Evolutionary conservation across 2,113 vertebrate genomes (phyloP).

Genomic region (Erythrolamprus reginae): DNA sequence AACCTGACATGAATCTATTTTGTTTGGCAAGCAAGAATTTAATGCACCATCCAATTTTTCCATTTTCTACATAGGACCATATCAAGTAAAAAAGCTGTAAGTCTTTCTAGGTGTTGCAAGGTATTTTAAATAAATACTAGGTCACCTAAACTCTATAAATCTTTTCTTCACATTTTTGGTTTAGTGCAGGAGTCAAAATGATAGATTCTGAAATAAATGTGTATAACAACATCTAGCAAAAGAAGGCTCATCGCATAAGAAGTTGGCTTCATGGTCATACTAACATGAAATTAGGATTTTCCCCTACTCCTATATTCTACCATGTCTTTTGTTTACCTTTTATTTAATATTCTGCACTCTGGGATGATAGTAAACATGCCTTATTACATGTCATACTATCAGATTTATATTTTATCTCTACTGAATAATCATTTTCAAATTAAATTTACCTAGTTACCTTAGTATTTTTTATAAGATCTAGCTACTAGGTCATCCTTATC

Average conservation of each 20-base stretch:
- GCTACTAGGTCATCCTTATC: background rate
- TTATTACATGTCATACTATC: background rate
- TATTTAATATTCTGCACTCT: background rate
- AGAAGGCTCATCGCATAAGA: background rate
- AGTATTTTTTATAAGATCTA: background rate
- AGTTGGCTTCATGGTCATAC: background rate
- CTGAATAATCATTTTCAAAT: background rate
- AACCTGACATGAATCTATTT: background rate
- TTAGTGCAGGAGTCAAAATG: background rate
- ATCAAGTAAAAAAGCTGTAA: background rate
- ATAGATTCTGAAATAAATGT: background rate
- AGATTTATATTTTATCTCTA: background rate
- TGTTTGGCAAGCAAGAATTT: background rate
- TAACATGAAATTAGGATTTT: background rate
- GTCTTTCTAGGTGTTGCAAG: background rate
- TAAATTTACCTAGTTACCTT: background rate
- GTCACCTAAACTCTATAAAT: background rate
- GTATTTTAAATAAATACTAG: background rate
- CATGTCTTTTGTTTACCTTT: background rate
- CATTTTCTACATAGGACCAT: background rate
- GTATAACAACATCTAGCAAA: background rate
- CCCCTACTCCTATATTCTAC: background rate
- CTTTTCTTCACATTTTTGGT: background rate
- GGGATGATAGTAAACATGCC: background rate
- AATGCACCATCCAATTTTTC: background rate